These are phyloP conservation scores for Rhagophthalmus giganteus DNA, from an alignment of 2,888 invertebrate species.

Conservation along the genomic window DNA sequence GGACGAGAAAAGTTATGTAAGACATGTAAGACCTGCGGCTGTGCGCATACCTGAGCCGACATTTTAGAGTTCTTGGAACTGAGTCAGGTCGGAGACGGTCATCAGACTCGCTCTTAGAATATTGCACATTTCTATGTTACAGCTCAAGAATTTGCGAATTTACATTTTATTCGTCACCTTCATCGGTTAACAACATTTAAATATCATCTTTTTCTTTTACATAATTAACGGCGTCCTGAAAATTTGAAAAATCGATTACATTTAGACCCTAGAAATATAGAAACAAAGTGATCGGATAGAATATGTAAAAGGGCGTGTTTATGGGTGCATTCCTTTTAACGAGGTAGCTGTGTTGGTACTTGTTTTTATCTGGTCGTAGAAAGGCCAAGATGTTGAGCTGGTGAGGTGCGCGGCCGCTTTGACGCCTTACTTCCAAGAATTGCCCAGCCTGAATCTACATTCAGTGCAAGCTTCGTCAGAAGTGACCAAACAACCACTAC, in stretches of 20 bases:
- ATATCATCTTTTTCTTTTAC: too few relatives aligned
- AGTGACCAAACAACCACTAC: conserved; percentile 36
- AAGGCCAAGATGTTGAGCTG: conserved; percentile 18
- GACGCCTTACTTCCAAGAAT: conserved; percentile 50
- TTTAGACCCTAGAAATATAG: too few relatives aligned
- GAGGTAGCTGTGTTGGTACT: conserved; percentile 15
- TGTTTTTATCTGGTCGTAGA: conserved; percentile 26
- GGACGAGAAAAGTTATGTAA: conserved; percentile 41
- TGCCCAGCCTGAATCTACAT: conserved; percentile 47
- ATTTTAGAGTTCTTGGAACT: conserved; percentile 47
- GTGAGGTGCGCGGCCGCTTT: conserved; percentile 46
- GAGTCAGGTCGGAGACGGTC: conserved; percentile 50
- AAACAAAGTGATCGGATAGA: background rate
- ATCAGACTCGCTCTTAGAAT: conserved; percentile 42
- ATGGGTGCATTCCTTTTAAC: conserved; percentile 22
- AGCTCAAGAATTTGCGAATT: conserved; percentile 8
- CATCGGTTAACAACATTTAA: too few relatives aligned
- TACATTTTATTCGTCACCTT: conserved; percentile 1
- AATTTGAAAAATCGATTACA: too few relatives aligned
- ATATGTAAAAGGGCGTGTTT: background rate
- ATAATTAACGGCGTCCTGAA: too few relatives aligned
- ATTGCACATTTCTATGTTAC: conserved; percentile 27
- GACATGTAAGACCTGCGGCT: conserved; percentile 38
- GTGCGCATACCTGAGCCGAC: conserved; percentile 42
- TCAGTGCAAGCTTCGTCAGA: conserved; percentile 41